Conservation (phyloP, 2,797 vertebrate genomes). For the Allobates femoralis region DNA sequence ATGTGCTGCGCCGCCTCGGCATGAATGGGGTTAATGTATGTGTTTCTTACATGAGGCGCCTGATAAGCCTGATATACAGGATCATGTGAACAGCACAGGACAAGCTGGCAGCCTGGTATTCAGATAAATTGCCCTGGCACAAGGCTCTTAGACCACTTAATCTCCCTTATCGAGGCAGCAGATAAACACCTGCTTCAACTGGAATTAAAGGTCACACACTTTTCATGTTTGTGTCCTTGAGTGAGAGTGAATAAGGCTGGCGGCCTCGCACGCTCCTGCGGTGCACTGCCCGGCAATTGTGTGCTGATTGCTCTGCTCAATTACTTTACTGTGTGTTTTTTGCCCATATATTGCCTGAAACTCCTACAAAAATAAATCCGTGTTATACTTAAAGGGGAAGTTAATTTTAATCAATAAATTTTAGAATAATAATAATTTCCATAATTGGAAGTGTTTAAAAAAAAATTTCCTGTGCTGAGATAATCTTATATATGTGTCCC, state of each 20-base stretch:
- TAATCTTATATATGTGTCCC: no score
- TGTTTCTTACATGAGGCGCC: background rate
- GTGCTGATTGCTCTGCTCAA: background rate
- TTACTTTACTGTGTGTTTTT: conserved; percentile 15
- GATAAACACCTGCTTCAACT: conserved; percentile 60
- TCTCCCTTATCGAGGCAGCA: conserved; percentile 53
- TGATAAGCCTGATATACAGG: conserved; percentile 25
- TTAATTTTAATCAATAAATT: no score
- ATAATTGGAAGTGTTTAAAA: no score
- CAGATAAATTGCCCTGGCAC: conserved; percentile 55
- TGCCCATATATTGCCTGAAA: background rate
- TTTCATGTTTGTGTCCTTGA: conserved; percentile 52
- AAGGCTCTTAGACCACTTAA: conserved; percentile 61
- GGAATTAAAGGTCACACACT: conserved; percentile 53
- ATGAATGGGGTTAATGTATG: conserved; percentile 1
- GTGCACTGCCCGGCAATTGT: background rate
- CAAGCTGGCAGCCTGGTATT: conserved; percentile 19
- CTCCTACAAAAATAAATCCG: background rate
- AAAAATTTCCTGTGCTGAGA: no score
- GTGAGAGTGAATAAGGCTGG: background rate
- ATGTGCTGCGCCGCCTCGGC: background rate
- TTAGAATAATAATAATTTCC: no score
- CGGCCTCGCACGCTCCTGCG: conserved; percentile 30
- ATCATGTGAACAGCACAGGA: conserved; percentile 44
- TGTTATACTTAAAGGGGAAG: background rate